Evolutionary conservation across 2,113 vertebrate genomes (phyloP).

Genomic region (Panthera uncia): DNA sequence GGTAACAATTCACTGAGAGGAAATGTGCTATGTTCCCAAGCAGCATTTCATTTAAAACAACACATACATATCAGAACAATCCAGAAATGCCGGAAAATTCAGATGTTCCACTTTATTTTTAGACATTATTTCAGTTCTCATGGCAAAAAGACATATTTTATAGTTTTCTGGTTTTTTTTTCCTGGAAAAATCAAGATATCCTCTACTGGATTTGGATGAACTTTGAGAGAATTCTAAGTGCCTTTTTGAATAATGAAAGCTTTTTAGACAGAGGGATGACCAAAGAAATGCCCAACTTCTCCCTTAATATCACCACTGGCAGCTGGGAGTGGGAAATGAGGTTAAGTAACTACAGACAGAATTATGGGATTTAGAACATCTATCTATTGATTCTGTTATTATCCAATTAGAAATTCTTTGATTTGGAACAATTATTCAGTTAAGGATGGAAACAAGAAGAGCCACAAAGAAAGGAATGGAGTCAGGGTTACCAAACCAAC

Average conservation of each 20-base stretch:
- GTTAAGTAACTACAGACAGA: neutral
- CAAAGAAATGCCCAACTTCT: neutral
- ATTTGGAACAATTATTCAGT: neutral
- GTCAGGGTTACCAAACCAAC: neutral
- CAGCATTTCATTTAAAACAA: conserved; percentile 35
- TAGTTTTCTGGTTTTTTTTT: neutral
- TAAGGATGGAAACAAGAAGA: conserved; percentile 27
- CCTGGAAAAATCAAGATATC: neutral
- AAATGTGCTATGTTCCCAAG: neutral
- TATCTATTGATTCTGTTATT: neutral
- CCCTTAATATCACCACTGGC: neutral
- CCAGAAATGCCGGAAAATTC: conserved; percentile 38
- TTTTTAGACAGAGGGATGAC: neutral
- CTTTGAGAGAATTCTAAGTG: conserved; percentile 4
- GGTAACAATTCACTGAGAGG: neutral
- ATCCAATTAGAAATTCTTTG: conserved; percentile 24
- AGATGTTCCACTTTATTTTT: conserved; percentile 54
- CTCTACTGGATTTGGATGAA: conserved; percentile 7
- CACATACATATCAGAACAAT: neutral
- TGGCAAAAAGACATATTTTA: neutral
- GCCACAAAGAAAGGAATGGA: neutral
- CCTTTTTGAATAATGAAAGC: neutral
- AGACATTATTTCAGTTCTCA: conserved; percentile 35
- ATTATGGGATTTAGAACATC: neutral
- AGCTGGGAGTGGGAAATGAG: neutral